These are phyloP conservation scores for Drosophila pandora DNA, from an alignment of 1,140 invertebrate genomes.

Conservation along the genomic window DNA sequence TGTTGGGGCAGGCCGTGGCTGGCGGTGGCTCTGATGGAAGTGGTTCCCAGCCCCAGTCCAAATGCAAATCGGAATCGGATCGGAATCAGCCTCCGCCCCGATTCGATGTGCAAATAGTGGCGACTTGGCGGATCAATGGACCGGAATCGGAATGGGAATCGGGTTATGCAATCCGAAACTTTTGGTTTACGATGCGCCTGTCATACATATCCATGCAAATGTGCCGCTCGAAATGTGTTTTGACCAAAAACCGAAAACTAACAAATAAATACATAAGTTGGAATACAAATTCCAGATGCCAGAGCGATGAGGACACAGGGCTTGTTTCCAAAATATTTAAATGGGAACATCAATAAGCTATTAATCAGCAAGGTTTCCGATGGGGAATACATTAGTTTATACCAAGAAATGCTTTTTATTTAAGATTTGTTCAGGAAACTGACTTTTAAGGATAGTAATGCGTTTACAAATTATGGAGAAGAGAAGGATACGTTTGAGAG, in stretches of 20 bases:
- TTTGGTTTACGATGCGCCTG: constrained; percentile 40
- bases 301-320: neutral
- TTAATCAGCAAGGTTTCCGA: no score
- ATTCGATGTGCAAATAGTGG: constrained; percentile 45
- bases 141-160: constrained; percentile 11
- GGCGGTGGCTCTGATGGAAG: neutral
- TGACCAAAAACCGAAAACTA: constrained; percentile 8
- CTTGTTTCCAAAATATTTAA: neutral
- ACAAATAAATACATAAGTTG: neutral
- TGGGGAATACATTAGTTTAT: neutral
- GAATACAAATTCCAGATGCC: constrained; percentile 13
- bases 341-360: no score
- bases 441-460: no score
- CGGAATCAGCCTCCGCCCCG: constrained; percentile 1
- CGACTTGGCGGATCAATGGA: neutral
- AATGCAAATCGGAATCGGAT: neutral
- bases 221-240: constrained; percentile 24
- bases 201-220: constrained; percentile 36
- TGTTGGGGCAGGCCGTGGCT: constrained; percentile 27
- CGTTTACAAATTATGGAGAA: no score
- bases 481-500: no score
- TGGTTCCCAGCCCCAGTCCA: neutral
- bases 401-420: neutral
- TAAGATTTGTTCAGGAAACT: neutral
- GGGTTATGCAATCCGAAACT: constrained; percentile 23